Evolutionary conservation across 2,113 vertebrate species (phyloP).

Genomic region (Todiramphus saurophagus): DNA sequence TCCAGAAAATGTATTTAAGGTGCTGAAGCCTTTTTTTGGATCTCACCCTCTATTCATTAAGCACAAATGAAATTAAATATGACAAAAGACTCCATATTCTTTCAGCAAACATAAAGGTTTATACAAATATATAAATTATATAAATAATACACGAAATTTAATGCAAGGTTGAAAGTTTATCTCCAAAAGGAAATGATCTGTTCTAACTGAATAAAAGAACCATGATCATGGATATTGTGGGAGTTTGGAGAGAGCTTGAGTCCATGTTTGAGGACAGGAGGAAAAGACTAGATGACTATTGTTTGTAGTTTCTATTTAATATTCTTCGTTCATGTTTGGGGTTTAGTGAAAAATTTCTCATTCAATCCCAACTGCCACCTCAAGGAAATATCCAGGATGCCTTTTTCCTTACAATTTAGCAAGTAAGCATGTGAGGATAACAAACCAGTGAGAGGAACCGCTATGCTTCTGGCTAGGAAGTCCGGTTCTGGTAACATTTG

Average conservation of each 20-base stretch:
- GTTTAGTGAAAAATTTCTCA: neutral
- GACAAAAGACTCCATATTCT: neutral
- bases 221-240: neutral
- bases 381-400: neutral
- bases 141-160: neutral
- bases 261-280: neutral
- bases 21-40: neutral
- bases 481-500: neutral
- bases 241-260: neutral
- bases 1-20: neutral
- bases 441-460: neutral
- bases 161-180: neutral
- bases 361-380: neutral
- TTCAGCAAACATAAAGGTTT: neutral
- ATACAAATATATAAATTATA: neutral
- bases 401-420: neutral
- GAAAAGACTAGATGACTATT: accelerated
- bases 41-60: neutral
- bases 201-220: neutral
- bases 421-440: neutral
- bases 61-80: neutral
- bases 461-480: neutral
- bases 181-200: neutral
- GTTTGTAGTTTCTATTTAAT: neutral
- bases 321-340: neutral